Evolutionary conservation across 53 echinoderm and acorn worm genomes (phyloP).

Genomic region (Echinometra lucunter): DNA sequence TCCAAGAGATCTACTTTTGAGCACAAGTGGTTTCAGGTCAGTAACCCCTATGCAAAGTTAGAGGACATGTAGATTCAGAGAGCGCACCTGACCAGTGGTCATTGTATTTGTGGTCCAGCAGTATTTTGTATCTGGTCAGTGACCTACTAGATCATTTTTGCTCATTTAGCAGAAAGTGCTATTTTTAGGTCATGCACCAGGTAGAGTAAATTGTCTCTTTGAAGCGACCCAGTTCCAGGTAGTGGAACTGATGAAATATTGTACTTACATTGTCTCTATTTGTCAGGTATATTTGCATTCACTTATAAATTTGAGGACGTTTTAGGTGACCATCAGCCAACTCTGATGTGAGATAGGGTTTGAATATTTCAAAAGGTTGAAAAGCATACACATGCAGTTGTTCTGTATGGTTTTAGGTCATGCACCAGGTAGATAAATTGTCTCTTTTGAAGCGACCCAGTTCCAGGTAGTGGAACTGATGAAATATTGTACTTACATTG

Average conservation of each 20-base stretch:
- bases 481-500: too few relatives aligned
- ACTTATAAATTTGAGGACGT: neutral
- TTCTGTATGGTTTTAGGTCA: neutral
- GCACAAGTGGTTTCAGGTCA: constrained; percentile 50
- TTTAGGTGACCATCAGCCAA: neutral
- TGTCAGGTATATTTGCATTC: neutral
- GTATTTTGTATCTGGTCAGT: neutral
- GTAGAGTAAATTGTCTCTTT: neutral
- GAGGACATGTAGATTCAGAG: neutral
- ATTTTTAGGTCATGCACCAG: neutral
- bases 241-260: neutral
- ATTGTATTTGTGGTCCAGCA: neutral
- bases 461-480: too few relatives aligned
- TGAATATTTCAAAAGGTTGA: neutral
- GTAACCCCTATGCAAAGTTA: constrained; percentile 30
- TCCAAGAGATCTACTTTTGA: constrained; percentile 39
- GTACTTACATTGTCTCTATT: neutral
- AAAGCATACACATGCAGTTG: neutral
- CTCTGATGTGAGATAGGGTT: neutral
- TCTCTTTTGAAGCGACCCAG: too few relatives aligned
- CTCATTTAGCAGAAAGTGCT: neutral
- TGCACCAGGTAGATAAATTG: too few relatives aligned
- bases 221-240: neutral
- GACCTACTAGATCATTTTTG: neutral
- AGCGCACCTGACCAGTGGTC: constrained; percentile 14